Evolutionary conservation across 92 coral and sea anemone species (phyloP).

Genomic region (Epizoanthus rinbou): DNA sequence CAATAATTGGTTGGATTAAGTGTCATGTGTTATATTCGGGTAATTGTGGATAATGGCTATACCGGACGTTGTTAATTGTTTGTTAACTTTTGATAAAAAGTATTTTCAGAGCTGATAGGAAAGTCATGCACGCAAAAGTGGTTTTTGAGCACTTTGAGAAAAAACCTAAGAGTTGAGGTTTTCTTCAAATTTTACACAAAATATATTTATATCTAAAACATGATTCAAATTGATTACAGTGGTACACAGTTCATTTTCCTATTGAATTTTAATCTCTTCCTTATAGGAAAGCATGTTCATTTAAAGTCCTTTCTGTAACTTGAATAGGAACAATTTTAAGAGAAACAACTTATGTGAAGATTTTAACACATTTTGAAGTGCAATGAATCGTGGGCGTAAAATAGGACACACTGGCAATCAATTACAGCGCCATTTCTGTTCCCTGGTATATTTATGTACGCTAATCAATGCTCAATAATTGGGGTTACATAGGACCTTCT

Average conservation of each 20-base stretch:
- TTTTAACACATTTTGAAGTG: constrained; percentile 10
- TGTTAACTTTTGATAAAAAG: constrained; percentile 1
- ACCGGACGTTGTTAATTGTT: constrained; percentile 3
- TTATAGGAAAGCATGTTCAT: not conserved
- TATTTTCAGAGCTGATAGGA: not conserved
- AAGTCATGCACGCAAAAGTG: not conserved
- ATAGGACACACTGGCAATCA: not conserved
- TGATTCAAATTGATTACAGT: not conserved
- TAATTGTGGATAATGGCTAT: not conserved
- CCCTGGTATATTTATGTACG: constrained; percentile 11
- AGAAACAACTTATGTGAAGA: not conserved
- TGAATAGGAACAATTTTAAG: not conserved
- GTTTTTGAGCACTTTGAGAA: not conserved
- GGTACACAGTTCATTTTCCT: not conserved
- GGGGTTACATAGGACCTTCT: not conserved
- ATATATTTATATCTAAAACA: not conserved
- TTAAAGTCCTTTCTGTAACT: not conserved
- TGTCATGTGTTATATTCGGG: not conserved
- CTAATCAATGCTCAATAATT: not conserved
- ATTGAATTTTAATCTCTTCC: not conserved
- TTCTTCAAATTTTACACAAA: no score
- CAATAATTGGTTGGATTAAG: constrained; percentile 20
- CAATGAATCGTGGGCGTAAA: not conserved
- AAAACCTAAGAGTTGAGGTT: not conserved
- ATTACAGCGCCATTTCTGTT: not conserved